Evolutionary conservation across 2,888 invertebrate genomes (phyloP).

Genomic region (Corythucha ciliata): DNA sequence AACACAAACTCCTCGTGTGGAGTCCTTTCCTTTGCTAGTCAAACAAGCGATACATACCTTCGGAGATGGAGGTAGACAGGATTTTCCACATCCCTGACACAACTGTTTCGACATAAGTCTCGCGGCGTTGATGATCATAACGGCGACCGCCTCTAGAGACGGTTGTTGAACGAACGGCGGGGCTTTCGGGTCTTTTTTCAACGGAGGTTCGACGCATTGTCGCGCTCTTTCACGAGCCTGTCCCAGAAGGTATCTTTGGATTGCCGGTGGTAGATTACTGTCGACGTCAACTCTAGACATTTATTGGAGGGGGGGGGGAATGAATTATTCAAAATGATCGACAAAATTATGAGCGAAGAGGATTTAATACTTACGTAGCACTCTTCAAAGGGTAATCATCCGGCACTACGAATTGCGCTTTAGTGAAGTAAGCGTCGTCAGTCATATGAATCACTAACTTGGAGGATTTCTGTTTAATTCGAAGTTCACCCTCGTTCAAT

Average conservation of each 20-base stretch:
- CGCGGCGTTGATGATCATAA: constrained; percentile 54
- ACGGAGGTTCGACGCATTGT: constrained; percentile 57
- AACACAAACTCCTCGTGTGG: too few species aligned
- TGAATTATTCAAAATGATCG: not conserved
- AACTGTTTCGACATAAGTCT: constrained; percentile 52
- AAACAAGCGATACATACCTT: constrained; percentile 40
- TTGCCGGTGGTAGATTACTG: constrained; percentile 55
- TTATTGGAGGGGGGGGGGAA: not conserved
- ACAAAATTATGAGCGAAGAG: not conserved
- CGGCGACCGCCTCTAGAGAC: constrained; percentile 51
- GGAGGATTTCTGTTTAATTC: constrained; percentile 57
- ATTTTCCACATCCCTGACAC: constrained; percentile 54
- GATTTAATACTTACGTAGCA: constrained; percentile 43
- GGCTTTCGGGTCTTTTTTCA: constrained; percentile 47
- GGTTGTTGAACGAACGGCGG: constrained; percentile 53
- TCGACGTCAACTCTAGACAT: constrained; percentile 49
- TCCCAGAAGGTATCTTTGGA: constrained; percentile 52
- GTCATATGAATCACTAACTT: constrained; percentile 49
- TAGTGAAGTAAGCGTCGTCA: constrained; percentile 53
- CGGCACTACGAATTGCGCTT: constrained; percentile 51
- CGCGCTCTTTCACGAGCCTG: constrained; percentile 60
- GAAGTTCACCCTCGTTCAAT: constrained; percentile 48
- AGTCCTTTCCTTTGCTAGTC: too few species aligned
- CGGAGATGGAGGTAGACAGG: constrained; percentile 52
- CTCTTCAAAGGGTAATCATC: constrained; percentile 52